A percentile compares a stretch with the other conserved stretches of the same genome.
These are phyloP conservation scores for Epizoanthus rinbou DNA, from an alignment of 92 coral and sea anemone species.

Conservation along the genomic window DNA sequence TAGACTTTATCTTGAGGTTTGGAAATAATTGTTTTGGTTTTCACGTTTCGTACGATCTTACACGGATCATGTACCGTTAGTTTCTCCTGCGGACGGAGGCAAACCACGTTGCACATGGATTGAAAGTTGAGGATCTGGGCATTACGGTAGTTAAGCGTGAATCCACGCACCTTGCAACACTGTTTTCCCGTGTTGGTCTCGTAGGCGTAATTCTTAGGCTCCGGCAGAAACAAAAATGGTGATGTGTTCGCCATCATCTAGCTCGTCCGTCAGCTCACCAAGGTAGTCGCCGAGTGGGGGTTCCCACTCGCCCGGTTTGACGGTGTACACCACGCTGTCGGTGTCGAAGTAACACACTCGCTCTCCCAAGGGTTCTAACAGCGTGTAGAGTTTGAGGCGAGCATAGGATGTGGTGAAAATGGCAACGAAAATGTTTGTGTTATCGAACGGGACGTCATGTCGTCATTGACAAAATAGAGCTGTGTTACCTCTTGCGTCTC, in stretches of 20 bases:
- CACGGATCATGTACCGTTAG: neutral
- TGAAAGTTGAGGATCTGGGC: neutral
- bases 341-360: conserved; percentile 25
- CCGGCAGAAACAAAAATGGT: conserved; percentile 18
- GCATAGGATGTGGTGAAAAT: conserved; percentile 13
- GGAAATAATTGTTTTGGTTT: neutral
- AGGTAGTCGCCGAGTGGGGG: neutral
- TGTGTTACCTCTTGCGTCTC: neutral
- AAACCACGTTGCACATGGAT: neutral
- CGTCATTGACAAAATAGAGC: neutral
- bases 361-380: neutral
- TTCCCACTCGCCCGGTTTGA: neutral
- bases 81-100: neutral
- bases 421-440: neutral
- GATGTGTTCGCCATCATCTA: conserved; percentile 15
- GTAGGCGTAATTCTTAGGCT: conserved; percentile 8
- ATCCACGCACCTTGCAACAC: neutral
- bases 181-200: neutral
- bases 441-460: neutral
- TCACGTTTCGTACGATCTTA: neutral
- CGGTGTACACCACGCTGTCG: conserved; percentile 23
- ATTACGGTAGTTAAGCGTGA: neutral
- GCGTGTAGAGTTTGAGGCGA: neutral
- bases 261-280: conserved; percentile 30
- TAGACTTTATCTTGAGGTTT: neutral